Evolutionary conservation across 1,140 invertebrate species (phyloP), one percentile per base, ranked within the genome.

Genomic region (Nasonia longicornis): DNA sequence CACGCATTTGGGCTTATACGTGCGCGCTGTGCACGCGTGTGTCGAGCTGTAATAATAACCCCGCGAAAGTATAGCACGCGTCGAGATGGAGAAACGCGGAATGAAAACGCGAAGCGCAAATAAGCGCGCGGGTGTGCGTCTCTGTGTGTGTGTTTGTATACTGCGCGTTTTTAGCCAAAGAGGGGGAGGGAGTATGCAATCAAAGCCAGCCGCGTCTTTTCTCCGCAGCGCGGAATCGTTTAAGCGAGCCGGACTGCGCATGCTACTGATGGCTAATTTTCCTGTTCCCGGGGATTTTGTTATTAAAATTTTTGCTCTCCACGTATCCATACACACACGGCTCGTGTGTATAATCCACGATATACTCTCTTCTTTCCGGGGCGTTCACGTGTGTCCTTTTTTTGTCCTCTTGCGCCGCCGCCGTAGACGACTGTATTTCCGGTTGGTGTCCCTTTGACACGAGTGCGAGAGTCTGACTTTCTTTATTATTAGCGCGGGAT

Each of bases 261-360:
- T 88, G 85, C 86, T 85, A 85, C 84, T 88, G 87, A 88, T 88
- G 85, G 87, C 87, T 87, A 86, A 89, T 89, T 89, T 88, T 85
- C 85, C 83, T 48, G 16, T 29, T 42, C 38, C 20, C 16, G 75
- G 77, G 72, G 79, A 86, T 86, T 88, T 88, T 87, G 87, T 87
- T 89, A 87, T 87, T 88, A 86, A 87, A 88, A 87, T 84, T 86
- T 81, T 58, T 73, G 35, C 76, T 63, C 70, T 29, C 48, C 48
- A n/a, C 31, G 26, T 69, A 22, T n/a, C 45, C 38, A 12, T 8
- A 10, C n/a, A n/a, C 26, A 1, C 20, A 73, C n/a, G 38, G 38
- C 31, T 0, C 31, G 31, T 35, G 31, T 35, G 16, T 58, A 58
- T 58, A 58, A 58, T 58, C 16, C 20, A 16, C 12, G 7, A 4